These are phyloP conservation scores for Platerodrilus igneus DNA, from an alignment of 2,888 invertebrate species.

Conservation along the genomic window DNA sequence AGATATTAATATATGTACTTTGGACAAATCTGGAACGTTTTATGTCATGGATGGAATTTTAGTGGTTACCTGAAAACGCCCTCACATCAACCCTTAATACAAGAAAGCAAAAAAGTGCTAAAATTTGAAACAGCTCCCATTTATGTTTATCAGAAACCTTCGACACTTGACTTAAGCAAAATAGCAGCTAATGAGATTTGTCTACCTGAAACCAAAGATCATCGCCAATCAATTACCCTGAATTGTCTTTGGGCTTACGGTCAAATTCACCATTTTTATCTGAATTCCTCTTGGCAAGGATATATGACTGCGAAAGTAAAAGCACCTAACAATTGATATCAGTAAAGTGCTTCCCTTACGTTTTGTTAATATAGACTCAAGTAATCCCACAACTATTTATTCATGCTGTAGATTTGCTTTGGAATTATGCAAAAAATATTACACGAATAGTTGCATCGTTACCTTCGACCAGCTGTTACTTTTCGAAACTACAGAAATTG, in stretches of 20 bases:
- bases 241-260: conserved; percentile 10
- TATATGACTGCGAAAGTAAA: conserved; percentile 5
- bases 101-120: not conserved
- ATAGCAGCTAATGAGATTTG: conserved; percentile 3
- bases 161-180: conserved; percentile 7
- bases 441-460: conserved; percentile 3
- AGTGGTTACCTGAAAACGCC: conserved; percentile 7
- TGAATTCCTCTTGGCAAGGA: conserved; percentile 10
- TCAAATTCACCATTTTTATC: conserved; percentile 5
- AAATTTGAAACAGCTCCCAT: conserved; percentile 8
- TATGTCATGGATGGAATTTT: conserved; percentile 6
- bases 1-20: conserved; percentile 7
- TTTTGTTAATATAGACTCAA: conserved; percentile 7
- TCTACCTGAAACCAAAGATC: no score
- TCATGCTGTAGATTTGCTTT: conserved; percentile 1
- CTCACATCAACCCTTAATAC: conserved; percentile 1
- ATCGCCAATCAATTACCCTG: not conserved
- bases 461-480: conserved; percentile 4
- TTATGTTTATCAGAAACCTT: conserved; percentile 4
- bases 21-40: conserved; percentile 9
- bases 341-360: conserved; percentile 8
- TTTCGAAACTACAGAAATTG: conserved; percentile 7
- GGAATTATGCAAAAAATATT: conserved; percentile 8
- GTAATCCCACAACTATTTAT: conserved; percentile 9
- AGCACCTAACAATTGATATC: not conserved